A percentile compares a stretch with the other conserved stretches of the same genome.
Evolutionary conservation across 2,797 vertebrate genomes (phyloP).

Genomic region (Octomys mimax): DNA sequence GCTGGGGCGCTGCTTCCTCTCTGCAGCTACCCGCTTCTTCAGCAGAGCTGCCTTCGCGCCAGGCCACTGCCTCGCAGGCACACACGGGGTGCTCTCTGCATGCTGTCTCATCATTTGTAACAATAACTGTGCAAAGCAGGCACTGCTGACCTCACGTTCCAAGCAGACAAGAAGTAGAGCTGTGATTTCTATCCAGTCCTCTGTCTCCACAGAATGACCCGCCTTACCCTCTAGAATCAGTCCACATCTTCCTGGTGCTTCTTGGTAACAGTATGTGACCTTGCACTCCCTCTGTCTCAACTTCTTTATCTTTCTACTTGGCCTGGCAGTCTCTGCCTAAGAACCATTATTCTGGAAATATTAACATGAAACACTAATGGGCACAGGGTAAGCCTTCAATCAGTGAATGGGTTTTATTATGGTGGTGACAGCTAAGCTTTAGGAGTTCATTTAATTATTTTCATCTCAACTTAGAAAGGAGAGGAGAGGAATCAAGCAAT

Average conservation of each 20-base stretch:
- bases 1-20: neutral
- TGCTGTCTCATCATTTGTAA: neutral
- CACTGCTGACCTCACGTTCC: slow-evolving; percentile 7
- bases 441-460: neutral
- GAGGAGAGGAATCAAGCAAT: neutral
- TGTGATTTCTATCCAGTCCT: neutral
- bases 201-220: neutral
- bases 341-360: slow-evolving; percentile 2
- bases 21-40: neutral
- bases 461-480: neutral
- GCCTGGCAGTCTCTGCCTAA: neutral
- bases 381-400: neutral
- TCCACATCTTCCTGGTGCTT: neutral
- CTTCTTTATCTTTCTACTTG: slow-evolving; percentile 39
- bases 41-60: neutral
- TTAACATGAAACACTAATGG: neutral
- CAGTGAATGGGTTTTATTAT: neutral
- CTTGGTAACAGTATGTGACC: neutral
- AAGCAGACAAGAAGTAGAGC: neutral
- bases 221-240: neutral
- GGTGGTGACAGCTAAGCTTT: neutral
- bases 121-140: neutral
- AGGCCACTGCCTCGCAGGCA: neutral
- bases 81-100: neutral
- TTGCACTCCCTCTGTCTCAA: neutral